Percentiles rank a stretch among this genome's conserved stretches.
phyloP scores from a whole-genome alignment of 2,888 invertebrate genomes.

The Stenurella melanura region DNA sequence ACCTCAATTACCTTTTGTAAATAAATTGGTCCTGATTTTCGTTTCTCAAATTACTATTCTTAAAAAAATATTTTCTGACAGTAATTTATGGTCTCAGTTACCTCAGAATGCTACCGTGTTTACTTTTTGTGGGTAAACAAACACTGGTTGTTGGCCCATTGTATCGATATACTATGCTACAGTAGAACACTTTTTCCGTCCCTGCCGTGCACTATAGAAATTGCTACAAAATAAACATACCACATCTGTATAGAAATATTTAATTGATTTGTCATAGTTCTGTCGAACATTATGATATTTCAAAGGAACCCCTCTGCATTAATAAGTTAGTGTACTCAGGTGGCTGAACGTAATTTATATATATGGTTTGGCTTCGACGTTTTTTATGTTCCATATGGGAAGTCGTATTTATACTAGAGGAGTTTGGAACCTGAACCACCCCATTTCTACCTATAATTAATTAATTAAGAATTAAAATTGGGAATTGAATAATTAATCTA shows the following conservation, averaged over 20 bases:
- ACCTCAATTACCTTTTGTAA: no score
- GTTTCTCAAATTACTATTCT: no score
- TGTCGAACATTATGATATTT: constrained; percentile 54
- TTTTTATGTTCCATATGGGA: neutral
- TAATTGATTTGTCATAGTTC: constrained; percentile 65
- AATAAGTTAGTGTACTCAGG: constrained; percentile 51
- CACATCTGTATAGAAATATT: constrained; percentile 59
- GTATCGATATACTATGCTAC: constrained; percentile 28
- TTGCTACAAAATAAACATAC: constrained; percentile 59
- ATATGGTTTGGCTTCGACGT: neutral
- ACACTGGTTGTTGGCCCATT: constrained; percentile 35
- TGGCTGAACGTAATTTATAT: constrained; percentile 39
- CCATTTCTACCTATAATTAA: no score
- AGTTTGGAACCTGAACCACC: no score
- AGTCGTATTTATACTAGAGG: no score
- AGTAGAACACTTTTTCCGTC: constrained; percentile 34
- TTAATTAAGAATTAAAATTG: no score
- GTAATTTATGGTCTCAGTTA: constrained; percentile 7
- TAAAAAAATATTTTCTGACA: neutral
- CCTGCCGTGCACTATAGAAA: constrained; percentile 33
- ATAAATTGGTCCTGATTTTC: no score
- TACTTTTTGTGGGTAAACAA: constrained; percentile 39
- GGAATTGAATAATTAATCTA: no score
- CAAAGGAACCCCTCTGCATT: constrained; percentile 42
- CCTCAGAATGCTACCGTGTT: constrained; percentile 25